phyloP scores from a whole-genome alignment of 2,888 invertebrate genomes.

The Caradrina clavipalpis region DNA sequence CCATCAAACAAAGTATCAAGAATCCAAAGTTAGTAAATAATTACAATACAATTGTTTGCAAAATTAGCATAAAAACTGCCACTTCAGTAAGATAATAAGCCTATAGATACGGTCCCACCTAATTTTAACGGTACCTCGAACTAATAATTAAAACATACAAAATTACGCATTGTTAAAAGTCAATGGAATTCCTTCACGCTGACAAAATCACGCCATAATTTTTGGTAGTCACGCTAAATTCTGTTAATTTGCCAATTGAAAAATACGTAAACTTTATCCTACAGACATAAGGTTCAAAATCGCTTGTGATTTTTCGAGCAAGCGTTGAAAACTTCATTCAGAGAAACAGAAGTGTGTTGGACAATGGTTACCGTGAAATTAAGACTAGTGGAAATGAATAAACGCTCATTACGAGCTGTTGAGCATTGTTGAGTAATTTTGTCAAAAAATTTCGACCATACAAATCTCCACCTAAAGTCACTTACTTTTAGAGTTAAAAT shows the following conservation, averaged over 20 bases:
- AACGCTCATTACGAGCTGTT: conserved; percentile 75
- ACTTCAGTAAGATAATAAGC: conserved; percentile 24
- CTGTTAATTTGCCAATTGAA: conserved; percentile 53
- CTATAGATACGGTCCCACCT: conserved; percentile 34
- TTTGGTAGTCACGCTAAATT: conserved; percentile 72
- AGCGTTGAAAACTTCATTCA: conserved; percentile 70
- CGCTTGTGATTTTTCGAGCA: conserved; percentile 34
- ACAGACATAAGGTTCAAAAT: conserved; percentile 60
- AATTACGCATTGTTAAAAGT: conserved; percentile 69
- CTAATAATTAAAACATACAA: conserved; percentile 67
- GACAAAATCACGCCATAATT: conserved; percentile 69
- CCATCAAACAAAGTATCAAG: neutral
- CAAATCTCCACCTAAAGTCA: conserved; percentile 6
- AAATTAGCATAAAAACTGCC: conserved; percentile 24
- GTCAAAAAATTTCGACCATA: conserved; percentile 11
- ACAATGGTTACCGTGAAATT: conserved; percentile 82
- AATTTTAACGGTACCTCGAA: conserved; percentile 52
- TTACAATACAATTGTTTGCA: conserved; percentile 37
- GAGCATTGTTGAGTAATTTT: conserved; percentile 61
- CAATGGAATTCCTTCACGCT: conserved; percentile 74
- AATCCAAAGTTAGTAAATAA: neutral
- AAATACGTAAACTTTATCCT: conserved; percentile 42
- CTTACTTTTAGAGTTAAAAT: neutral
- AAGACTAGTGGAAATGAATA: conserved; percentile 79
- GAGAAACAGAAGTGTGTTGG: conserved; percentile 78